These are phyloP conservation scores for Tortrix viridana DNA, from an alignment of 2,888 invertebrate genomes.

Conservation along the genomic window DNA sequence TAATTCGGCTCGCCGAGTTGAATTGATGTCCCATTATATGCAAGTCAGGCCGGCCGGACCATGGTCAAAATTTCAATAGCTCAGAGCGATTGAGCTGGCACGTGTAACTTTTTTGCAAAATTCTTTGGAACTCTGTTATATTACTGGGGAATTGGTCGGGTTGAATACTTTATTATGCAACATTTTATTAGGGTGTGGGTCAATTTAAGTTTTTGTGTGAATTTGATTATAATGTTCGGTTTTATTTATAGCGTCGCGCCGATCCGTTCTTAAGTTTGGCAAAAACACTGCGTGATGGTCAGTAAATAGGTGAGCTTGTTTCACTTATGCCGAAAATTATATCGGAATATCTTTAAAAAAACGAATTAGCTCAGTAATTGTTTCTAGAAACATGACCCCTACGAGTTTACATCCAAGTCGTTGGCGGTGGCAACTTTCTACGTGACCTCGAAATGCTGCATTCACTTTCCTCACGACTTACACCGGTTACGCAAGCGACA, in stretches of 20 bases:
- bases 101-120: slow-evolving; percentile 82
- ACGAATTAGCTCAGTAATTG: background rate
- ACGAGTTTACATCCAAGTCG: slow-evolving; percentile 54
- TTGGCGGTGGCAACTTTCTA: slow-evolving; percentile 77
- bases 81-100: slow-evolving; percentile 74
- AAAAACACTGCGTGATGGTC: slow-evolving; percentile 53
- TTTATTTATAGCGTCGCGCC: slow-evolving; percentile 48
- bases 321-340: background rate
- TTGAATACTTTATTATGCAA: slow-evolving; percentile 80
- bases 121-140: slow-evolving; percentile 74
- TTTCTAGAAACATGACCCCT: slow-evolving; percentile 45
- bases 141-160: slow-evolving; percentile 65
- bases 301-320: slow-evolving; percentile 14
- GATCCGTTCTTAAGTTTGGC: slow-evolving; percentile 48
- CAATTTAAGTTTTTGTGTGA: slow-evolving; percentile 28
- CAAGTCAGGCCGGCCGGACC: slow-evolving; percentile 64
- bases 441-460: slow-evolving; percentile 82
- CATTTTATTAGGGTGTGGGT: slow-evolving; percentile 50
- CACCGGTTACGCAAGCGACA: slow-evolving; percentile 80
- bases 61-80: slow-evolving; percentile 80
- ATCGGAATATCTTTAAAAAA: background rate
- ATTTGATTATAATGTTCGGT: slow-evolving; percentile 45
- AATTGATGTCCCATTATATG: slow-evolving; percentile 76
- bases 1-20: slow-evolving; percentile 58
- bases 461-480: slow-evolving; percentile 80